Evolutionary conservation across 2,797 vertebrate species (phyloP), one percentile per base, ranked within the genome.

Genomic region (Manis javanica): DNA sequence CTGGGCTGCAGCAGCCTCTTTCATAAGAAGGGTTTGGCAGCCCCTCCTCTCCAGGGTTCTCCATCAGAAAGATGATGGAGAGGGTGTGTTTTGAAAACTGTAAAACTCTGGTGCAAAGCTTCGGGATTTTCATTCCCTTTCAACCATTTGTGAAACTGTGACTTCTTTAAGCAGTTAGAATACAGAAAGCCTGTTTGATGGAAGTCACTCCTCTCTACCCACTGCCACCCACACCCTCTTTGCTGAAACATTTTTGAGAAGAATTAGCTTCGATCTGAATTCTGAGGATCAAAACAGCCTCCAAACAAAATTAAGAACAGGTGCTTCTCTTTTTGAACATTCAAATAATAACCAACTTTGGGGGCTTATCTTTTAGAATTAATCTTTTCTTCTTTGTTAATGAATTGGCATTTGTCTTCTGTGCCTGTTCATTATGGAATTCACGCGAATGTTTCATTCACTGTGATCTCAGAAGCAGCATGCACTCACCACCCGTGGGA

Each of bases 281-380:
- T 87, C 81, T 85, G 78, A 94, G 68, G 69, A 83, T 94, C 66
- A 39, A 68, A 97, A 85, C 83, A 87, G n/a, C 51, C 37, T 81
- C 74, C 59, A 86, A 94, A 90, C 71, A 83, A 85, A 91, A 93
- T 74, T 37, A 84, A 87, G 75, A 87, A 68, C 37, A 75, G 64
- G 61, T 92, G 66, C 24, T 81, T 96, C 39, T 95, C 69, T 68
- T 69, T 71, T 71, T 59, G 39, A 71, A 91, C 57, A 91, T 89
- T 69, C 74, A 87, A 63, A 82, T 51, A 1, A 55, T 83, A 23
- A 82, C 71, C 91, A 87, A 61, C 88, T 71, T 61, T 14, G 34
- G 53, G 72, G 51, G 46, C 49, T 14, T 78, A 59, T 68, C 72
- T 68, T 89, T 71, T 53, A 77, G 71, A 93, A 86, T 93, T 55